Base-by-base conservation (phyloP, 2,888 invertebrate species). In the Platynereis dumerilii region DNA sequence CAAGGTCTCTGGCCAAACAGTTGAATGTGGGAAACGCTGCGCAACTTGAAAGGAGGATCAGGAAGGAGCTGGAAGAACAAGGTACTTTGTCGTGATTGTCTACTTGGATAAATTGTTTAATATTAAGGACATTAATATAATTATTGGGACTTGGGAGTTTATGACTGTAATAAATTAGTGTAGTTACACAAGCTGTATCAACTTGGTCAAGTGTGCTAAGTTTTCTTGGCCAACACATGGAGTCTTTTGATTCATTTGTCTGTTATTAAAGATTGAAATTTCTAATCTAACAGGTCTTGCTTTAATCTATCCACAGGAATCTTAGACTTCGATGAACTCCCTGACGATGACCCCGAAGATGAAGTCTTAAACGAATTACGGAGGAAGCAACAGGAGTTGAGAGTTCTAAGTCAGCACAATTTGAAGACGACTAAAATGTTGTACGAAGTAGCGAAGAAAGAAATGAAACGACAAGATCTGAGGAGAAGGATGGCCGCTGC, bases 341-440 rank as follows among this genome's bases (percentile, higher is more conserved):
- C 76, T 2, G 80, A 80, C 52, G 83, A 82, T 66, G 80, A 83
- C 64, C 81, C 91, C 2, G 91, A 93, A 76, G 84, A 84, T 72
- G 96, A 96, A 84, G 92, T 96, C 76, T 86, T 94, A 70, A 86
- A 88, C 12, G 96, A 96, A 86, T 91, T 96, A 17, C 92, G 92
- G 78, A 89, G 91, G 76, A 93, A 94, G 74, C 92, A 94, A 77
- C 89, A 91, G 65, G 94, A 95, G 84, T 72, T 85, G 52, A 76
- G 78, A 61, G 75, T 77, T 1, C 70, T 86, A 28, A 80, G 80
- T 65, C 77, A 83, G 55, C 92, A 93, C 79, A 96, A 96, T 64
- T 68, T 90, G 69, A 87, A 87, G 28, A 90, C 91, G 76, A 85
- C 93, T 24, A 90, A 90, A 65, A 82, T 86, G 65, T 84, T 94